Evolutionary conservation across 2,113 vertebrate genomes (phyloP).

Genomic region (Craseonycteris thonglongyai): DNA sequence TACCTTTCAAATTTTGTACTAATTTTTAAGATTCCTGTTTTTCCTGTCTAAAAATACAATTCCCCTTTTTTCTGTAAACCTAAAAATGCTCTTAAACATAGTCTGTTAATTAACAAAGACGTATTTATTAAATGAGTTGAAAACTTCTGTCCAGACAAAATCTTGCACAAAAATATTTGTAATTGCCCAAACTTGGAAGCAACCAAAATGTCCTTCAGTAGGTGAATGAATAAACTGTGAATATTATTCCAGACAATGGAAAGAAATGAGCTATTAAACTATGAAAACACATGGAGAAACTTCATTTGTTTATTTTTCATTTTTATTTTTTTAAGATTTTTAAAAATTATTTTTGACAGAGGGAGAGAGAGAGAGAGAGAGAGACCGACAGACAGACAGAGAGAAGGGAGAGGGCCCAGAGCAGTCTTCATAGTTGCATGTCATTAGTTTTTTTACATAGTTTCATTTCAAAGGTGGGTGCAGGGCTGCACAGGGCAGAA

Average conservation of each 20-base stretch:
- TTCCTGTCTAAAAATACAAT: background rate
- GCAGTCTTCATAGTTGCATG: no score
- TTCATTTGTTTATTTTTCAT: no score
- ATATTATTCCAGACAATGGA: background rate
- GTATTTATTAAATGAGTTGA: background rate
- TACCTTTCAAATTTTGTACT: background rate
- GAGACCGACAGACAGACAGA: no score
- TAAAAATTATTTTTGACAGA: no score
- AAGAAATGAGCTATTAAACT: background rate
- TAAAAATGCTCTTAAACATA: conserved; percentile 16
- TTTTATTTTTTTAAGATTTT: no score
- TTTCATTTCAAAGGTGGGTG: no score
- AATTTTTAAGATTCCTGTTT: background rate
- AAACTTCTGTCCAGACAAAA: background rate
- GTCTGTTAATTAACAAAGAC: background rate
- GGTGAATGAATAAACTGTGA: background rate
- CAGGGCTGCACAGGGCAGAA: no score
- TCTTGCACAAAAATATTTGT: background rate
- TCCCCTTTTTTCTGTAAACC: background rate
- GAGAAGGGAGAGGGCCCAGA: no score
- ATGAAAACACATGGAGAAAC: background rate
- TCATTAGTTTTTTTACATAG: no score
- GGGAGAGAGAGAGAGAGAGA: no score
- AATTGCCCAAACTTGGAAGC: background rate
- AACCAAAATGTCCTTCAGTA: background rate